Conservation (phyloP, 2,113 vertebrate genomes). For the Daubentonia madagascariensis region DNA sequence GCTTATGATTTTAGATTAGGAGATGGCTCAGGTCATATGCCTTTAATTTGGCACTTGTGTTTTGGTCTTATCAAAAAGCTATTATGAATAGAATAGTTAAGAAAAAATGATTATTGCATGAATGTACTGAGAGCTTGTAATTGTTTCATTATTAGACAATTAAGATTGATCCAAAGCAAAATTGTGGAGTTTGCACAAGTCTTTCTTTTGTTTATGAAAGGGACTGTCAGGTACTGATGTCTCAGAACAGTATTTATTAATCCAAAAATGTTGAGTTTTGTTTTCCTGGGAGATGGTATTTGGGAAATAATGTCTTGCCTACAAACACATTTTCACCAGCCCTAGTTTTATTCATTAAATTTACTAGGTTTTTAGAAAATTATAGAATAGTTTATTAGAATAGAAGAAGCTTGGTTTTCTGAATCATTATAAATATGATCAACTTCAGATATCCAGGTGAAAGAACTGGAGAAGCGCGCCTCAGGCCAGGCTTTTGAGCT, state of each 20-base stretch:
- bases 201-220: conserved; percentile 60
- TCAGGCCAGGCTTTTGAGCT: conserved; percentile 98
- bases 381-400: conserved; percentile 19
- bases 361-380: conserved; percentile 36
- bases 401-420: conserved; percentile 35
- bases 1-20: conserved; percentile 16
- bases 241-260: conserved; percentile 22
- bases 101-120: conserved; percentile 11
- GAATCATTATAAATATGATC: conserved; percentile 57
- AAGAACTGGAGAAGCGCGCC: conserved; percentile 94
- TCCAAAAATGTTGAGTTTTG: conserved; percentile 25
- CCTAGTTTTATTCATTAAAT: neutral
- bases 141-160: conserved; percentile 26
- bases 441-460: conserved; percentile 92
- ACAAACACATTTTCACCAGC: neutral
- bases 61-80: neutral
- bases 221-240: conserved; percentile 46
- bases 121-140: neutral
- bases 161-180: conserved; percentile 55
- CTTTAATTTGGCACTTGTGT: conserved; percentile 22
- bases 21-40: neutral
- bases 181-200: conserved; percentile 10
- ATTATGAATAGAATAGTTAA: conserved; percentile 23
- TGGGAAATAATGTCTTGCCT: conserved; percentile 22
- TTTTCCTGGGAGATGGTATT: conserved; percentile 31